These are phyloP conservation scores for cattle (Bos taurus) DNA, from an alignment of 2,113 vertebrate species.

Conservation along the genomic window DNA sequence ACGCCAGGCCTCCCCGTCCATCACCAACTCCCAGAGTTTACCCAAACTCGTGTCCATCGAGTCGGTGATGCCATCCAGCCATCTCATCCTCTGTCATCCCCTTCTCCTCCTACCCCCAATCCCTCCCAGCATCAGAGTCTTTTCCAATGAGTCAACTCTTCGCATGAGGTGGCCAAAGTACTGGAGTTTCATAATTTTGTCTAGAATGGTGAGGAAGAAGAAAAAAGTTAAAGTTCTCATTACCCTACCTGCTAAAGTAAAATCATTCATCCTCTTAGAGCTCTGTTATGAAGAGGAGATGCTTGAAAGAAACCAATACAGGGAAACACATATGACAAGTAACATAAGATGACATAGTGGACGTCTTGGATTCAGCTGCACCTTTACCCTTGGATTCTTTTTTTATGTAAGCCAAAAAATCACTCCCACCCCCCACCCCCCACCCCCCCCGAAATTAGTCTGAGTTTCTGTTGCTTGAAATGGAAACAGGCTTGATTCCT, in stretches of 20 bases:
- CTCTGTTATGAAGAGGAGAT: neutral
- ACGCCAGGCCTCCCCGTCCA: too few species aligned
- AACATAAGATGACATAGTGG: neutral
- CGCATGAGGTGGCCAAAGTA: too few species aligned
- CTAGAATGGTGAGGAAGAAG: neutral
- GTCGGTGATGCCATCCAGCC: too few species aligned
- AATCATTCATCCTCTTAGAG: neutral
- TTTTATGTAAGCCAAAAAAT: neutral
- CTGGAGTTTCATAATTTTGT: neutral
- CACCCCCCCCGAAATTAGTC: neutral
- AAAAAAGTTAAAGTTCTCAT: neutral
- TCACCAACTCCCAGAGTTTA: too few species aligned
- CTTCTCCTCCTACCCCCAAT: too few species aligned
- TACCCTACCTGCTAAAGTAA: neutral
- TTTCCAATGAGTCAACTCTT: too few species aligned
- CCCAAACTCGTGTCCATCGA: too few species aligned
- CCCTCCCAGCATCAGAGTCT: too few species aligned
- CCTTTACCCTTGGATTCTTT: neutral
- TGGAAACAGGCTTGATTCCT: neutral
- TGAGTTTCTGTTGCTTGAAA: constrained; percentile 5
- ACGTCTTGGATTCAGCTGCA: neutral
- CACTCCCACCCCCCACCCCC: accelerated
- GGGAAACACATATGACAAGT: neutral
- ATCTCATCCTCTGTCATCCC: too few species aligned
- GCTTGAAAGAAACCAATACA: neutral